These are phyloP conservation scores for Cynopterus sphinx DNA, from an alignment of 2,797 vertebrate species.

Conservation along the genomic window DNA sequence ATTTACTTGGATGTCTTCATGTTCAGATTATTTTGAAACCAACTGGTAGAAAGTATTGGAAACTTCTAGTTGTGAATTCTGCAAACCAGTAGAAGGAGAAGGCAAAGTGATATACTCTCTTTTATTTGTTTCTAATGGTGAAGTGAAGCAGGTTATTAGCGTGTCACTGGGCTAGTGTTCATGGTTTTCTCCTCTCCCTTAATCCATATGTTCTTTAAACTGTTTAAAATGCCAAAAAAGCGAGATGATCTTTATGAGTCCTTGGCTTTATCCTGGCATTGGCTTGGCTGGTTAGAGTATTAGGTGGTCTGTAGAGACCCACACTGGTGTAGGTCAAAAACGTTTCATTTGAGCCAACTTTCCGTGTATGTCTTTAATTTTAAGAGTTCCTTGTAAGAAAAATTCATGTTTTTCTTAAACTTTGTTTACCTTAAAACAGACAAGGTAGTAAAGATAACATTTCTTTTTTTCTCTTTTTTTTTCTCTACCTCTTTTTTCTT, in stretches of 20 bases:
- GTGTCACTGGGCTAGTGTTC: not conserved
- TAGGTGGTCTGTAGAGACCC: not conserved
- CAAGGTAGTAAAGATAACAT: not conserved
- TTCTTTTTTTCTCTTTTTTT: not conserved
- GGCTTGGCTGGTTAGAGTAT: not conserved
- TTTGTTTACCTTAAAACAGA: slow-evolving; percentile 33
- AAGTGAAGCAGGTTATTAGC: not conserved
- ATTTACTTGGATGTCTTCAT: not conserved
- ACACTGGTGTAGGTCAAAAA: not conserved
- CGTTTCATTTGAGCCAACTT: slow-evolving; percentile 15
- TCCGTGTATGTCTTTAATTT: slow-evolving; percentile 25
- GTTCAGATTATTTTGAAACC: slow-evolving; percentile 42
- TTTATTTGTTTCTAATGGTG: not conserved
- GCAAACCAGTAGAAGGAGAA: not conserved
- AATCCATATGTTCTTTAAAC: not conserved
- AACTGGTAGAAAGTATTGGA: slow-evolving; percentile 23
- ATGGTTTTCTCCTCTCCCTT: not conserved
- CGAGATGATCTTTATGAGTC: not conserved
- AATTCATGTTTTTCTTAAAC: slow-evolving; percentile 20
- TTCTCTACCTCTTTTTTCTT: not conserved
- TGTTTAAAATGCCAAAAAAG: not conserved
- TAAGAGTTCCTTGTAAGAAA: slow-evolving; percentile 10
- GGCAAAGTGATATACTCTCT: not conserved
- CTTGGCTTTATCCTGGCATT: not conserved
- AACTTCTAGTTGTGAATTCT: slow-evolving; percentile 51